Conservation (phyloP, 2,888 invertebrate genomes). For the Platypus cylindrus region DNA sequence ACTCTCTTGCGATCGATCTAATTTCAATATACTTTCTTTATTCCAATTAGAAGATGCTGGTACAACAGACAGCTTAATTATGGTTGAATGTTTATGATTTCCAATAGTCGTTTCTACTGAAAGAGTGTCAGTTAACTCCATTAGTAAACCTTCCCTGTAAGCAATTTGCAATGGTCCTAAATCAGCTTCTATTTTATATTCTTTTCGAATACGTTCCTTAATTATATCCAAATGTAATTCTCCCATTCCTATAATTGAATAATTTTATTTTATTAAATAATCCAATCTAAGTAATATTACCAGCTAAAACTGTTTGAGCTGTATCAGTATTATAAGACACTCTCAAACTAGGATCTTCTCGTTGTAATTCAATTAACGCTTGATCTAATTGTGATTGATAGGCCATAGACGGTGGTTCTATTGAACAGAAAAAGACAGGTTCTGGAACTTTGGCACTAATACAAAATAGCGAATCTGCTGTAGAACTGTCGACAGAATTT, state of each 20-base stretch:
- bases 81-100: constrained; percentile 45
- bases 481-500: constrained; percentile 15
- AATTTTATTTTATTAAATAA: not conserved
- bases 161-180: constrained; percentile 86
- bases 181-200: constrained; percentile 85
- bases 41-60: constrained; percentile 29
- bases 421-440: constrained; percentile 93
- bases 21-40: constrained; percentile 33
- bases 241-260: constrained; percentile 68
- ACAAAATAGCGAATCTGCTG: constrained; percentile 33
- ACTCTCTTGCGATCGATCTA: constrained; percentile 56
- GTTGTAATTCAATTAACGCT: constrained; percentile 65
- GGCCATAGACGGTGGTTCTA: constrained; percentile 78
- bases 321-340: constrained; percentile 65
- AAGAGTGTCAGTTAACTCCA: constrained; percentile 35
- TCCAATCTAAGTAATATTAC: constrained; percentile 27
- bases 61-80: constrained; percentile 48
- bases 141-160: constrained; percentile 64
- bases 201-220: constrained; percentile 71
- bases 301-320: constrained; percentile 75
- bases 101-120: constrained; percentile 53
- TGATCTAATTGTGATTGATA: constrained; percentile 63
- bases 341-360: constrained; percentile 85
- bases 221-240: constrained; percentile 93
- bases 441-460: constrained; percentile 66